These are phyloP conservation scores for Vidua chalybeata DNA, from an alignment of 2,113 vertebrate species.

Conservation along the genomic window DNA sequence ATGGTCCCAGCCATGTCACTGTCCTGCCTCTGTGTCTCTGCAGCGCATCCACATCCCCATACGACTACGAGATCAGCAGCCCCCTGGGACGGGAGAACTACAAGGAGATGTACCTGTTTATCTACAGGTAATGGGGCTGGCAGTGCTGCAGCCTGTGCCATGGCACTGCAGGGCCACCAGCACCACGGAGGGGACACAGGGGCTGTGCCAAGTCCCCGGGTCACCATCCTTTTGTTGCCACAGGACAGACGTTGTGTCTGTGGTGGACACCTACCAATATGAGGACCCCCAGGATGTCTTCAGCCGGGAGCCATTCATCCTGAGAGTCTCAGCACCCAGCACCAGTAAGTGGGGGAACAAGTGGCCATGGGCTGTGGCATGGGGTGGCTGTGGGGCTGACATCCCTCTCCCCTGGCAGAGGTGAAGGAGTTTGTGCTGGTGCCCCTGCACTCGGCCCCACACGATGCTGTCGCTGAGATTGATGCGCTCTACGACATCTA, in stretches of 20 bases:
- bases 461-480: conserved; percentile 73
- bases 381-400: rapidly evolving
- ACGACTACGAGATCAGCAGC: conserved; percentile 79
- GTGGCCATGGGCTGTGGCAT: rapidly evolving
- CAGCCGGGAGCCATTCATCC: conserved; percentile 43
- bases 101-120: conserved; percentile 90
- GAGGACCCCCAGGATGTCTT: conserved; percentile 34
- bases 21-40: not conserved
- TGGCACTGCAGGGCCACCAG: conserved; percentile 5
- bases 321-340: conserved; percentile 8
- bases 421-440: conserved; percentile 77
- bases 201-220: rapidly evolving
- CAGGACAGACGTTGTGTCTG: not conserved
- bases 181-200: not conserved
- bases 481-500: conserved; percentile 85
- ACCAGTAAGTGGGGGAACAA: not conserved
- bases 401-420: not conserved
- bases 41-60: conserved; percentile 70
- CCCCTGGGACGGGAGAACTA: conserved; percentile 86
- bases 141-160: conserved; percentile 71
- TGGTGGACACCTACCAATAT: conserved; percentile 50
- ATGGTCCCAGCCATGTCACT: not conserved
- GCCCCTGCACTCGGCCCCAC: conserved; percentile 86
- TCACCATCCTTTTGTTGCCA: not conserved
- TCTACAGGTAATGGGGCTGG: conserved; percentile 85